Conservation (phyloP, 2,888 invertebrate species). For the Drosophila stalkeri region DNA sequence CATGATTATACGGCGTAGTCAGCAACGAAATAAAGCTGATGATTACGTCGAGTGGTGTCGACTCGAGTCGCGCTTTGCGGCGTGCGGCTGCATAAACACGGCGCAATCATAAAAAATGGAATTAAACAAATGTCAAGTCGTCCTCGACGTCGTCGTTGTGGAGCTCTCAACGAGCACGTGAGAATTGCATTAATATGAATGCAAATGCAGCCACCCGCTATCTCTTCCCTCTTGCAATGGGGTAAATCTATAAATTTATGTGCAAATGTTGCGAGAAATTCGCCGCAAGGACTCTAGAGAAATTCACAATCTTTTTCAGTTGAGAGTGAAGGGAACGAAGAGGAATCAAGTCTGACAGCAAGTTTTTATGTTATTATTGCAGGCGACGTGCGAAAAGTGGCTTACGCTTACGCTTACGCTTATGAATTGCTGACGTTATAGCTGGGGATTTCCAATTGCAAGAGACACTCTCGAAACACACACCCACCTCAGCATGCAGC, state of each 20-base stretch:
- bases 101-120: conserved; percentile 73
- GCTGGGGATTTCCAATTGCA: conserved; percentile 61
- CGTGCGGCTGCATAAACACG: conserved; percentile 74
- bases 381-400: conserved; percentile 71
- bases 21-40: conserved; percentile 49
- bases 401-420: conserved; percentile 75
- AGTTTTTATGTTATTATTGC: conserved; percentile 69
- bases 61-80: conserved; percentile 20
- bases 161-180: conserved; percentile 71
- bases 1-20: conserved; percentile 51
- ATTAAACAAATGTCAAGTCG: conserved; percentile 73
- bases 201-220: conserved; percentile 59
- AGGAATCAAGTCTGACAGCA: conserved; percentile 60
- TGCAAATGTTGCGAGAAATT: conserved; percentile 70
- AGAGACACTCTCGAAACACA: conserved; percentile 12
- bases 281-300: conserved; percentile 59
- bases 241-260: conserved; percentile 78
- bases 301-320: conserved; percentile 66
- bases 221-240: neutral
- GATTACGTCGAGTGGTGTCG: conserved; percentile 37
- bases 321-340: conserved; percentile 34
- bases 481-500: conserved; percentile 52
- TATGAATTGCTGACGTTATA: conserved; percentile 80
- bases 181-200: conserved; percentile 80
- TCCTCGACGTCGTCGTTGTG: conserved; percentile 21